A percentile compares a stretch with the other conserved stretches of the same genome.
These are phyloP conservation scores for Monarcha castaneiventris DNA, from an alignment of 2,113 vertebrate genomes.

Conservation along the genomic window DNA sequence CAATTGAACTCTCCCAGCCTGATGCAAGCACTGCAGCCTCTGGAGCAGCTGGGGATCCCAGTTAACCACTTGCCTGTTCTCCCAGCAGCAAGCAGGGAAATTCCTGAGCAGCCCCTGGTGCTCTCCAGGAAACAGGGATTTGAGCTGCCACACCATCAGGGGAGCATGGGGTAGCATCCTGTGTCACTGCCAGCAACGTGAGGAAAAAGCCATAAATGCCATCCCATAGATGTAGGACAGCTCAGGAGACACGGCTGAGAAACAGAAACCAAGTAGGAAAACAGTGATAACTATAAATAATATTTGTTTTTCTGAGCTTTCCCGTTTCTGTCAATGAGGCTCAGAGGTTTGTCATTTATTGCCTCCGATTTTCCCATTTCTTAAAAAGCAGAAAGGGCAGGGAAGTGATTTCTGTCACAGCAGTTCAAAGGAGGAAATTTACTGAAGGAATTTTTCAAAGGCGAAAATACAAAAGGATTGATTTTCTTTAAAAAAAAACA, in stretches of 20 bases:
- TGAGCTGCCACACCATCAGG: neutral
- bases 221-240: neutral
- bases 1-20: neutral
- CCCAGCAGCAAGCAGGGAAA: neutral
- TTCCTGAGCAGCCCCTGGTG: neutral
- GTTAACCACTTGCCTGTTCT: neutral
- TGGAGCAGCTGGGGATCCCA: neutral
- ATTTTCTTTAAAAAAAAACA: neutral
- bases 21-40: neutral
- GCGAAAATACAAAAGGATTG: neutral
- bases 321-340: neutral
- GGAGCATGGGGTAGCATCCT: accelerated
- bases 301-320: neutral
- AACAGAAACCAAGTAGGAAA: neutral
- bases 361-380: neutral
- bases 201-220: neutral
- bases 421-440: neutral
- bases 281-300: neutral
- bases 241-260: neutral
- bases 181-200: accelerated
- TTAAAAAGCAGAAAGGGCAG: neutral
- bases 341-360: neutral
- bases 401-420: neutral
- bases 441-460: neutral
- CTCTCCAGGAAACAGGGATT: neutral